Base-by-base conservation (phyloP, 1,140 invertebrate genomes). In the Drosophila hydei region DNA sequence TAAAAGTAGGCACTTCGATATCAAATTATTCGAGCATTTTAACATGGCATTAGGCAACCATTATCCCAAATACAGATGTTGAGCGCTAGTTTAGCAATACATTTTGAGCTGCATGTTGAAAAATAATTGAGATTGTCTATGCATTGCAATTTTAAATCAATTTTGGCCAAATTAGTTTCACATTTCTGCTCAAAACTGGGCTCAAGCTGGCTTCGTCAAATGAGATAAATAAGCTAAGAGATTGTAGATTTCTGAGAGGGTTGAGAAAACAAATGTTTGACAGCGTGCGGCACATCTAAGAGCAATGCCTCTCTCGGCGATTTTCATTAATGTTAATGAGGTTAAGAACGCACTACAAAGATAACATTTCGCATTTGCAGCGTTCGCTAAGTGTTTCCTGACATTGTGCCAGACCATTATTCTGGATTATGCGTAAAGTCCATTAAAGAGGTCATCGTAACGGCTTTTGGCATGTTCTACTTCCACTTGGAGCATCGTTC, bases 1-100 rank as follows among this genome's bases (percentile, higher is more conserved):
- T 55, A 14, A 65, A 67, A 67, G 64, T 43, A 23, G 64, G 23
- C 45, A 60, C 47, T 68, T 60, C 25, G 51, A 42, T 36, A 18
- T 43, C 14, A 40, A 30, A 50, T 50, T 48, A 23, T 60, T 19
- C 19, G 25, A 4, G 8, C 18, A 19, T 7, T 45, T 43, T 50
- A 51, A 36, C 59, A 54, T 6, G n/a, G n/a, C 51, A 55, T 19
- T 74, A 61, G 61, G 59, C 27, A 21, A 21, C 19, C 23, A 21
- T 48, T 18, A 16, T 16, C n/a, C 16, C 23, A 50, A 50, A 50
- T 50, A 50, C 14, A 50, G 27, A 25, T 40, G n/a, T 14, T 2
- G 4, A 38, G 38, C 14, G 4, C 16, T 40, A 14, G 36, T 5
- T 36, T 9, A 36, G 33, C 12, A 36, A 30, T 30, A 30, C 6